These are phyloP conservation scores for Morelia viridis DNA, from an alignment of 2,797 vertebrate species.

Conservation along the genomic window DNA sequence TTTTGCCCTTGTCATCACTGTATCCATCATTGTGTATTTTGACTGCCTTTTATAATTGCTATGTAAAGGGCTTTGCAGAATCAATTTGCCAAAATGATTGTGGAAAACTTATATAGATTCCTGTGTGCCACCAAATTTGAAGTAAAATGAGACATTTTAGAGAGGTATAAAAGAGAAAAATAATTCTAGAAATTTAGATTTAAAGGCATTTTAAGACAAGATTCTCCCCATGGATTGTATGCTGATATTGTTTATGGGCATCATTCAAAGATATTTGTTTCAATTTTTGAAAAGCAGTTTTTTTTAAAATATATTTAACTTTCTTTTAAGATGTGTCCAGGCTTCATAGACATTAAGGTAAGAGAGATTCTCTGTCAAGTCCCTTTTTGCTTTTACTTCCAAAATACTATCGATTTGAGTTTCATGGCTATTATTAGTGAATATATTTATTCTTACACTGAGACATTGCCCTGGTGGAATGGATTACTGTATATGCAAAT, in stretches of 20 bases:
- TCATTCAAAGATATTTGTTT: not conserved
- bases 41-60: slow-evolving; percentile 33
- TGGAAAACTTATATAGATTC: slow-evolving; percentile 15
- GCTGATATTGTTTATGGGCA: not conserved
- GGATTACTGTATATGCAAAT: not conserved
- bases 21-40: slow-evolving; percentile 10
- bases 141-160: too few relatives aligned
- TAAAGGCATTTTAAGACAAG: not conserved
- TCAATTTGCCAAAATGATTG: slow-evolving; percentile 5
- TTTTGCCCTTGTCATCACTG: not conserved
- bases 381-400: not conserved
- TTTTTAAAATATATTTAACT: not conserved
- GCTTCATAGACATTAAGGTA: not conserved
- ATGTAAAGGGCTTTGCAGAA: slow-evolving; percentile 33
- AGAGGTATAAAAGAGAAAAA: not conserved
- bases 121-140: not conserved
- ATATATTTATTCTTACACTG: not conserved
- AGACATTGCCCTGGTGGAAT: not conserved
- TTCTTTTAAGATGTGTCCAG: not conserved
- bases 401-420: not conserved
- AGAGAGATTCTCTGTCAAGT: not conserved
- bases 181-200: not conserved
- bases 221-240: not conserved
- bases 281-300: not conserved
- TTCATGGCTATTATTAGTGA: not conserved